Evolutionary conservation across 2,113 vertebrate genomes (phyloP).

Genomic region (Toxotes jaculatrix): DNA sequence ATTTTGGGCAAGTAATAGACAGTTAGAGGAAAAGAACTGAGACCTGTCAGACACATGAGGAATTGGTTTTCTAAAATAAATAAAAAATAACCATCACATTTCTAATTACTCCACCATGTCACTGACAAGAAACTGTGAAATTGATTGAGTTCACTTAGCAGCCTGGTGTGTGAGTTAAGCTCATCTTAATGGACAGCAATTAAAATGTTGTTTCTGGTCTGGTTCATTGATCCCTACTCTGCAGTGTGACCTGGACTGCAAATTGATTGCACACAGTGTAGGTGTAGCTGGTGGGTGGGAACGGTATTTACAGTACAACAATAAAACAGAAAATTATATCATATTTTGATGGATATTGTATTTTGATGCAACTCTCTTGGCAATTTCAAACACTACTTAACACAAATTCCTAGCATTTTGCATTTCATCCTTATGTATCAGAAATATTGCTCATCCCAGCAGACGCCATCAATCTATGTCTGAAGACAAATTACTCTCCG

Average conservation of each 20-base stretch:
- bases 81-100: neutral
- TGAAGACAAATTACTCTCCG: neutral
- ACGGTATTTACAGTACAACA: neutral
- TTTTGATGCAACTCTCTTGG: neutral
- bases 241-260: neutral
- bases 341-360: neutral
- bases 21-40: neutral
- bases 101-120: neutral
- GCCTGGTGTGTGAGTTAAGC: neutral
- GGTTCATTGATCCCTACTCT: conserved; percentile 1
- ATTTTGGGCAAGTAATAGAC: neutral
- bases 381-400: neutral
- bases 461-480: conserved; percentile 3
- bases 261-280: conserved; percentile 11
- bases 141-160: neutral
- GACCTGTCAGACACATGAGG: neutral
- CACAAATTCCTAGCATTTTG: neutral
- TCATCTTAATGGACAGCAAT: conserved; percentile 21
- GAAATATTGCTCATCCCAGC: neutral
- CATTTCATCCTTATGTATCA: neutral
- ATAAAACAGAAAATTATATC: neutral
- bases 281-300: neutral
- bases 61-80: neutral
- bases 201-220: neutral
- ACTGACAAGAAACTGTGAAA: neutral